Base-by-base conservation (phyloP, 2,888 invertebrate species). In the Mythimna vitellina region DNA sequence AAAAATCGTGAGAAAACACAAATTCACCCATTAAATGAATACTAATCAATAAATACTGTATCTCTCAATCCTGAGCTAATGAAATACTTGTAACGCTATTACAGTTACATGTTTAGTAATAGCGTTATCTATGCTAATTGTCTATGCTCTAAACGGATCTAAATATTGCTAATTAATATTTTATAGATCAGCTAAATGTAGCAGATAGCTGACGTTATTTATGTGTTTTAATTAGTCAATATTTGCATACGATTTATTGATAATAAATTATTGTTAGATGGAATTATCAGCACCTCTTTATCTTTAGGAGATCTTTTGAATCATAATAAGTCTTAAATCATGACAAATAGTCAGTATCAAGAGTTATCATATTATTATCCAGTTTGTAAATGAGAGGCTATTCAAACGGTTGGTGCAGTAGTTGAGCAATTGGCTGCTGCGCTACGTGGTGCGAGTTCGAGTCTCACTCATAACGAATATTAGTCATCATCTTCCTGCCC, bases 131-230 rank as follows among this genome's bases (percentile, higher is more conserved):
- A 73, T 80, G 81, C 65, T 29, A 74, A 68, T 58, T 54, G 62
- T 62, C 61, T 68, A 10, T 53, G 67, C 22, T 46, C 65, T 70
- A 54, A 73, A 73, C 78, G 69, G 58, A 70, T 71, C 61, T 67
- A 22, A 74, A 81, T 81, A 65, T 60, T 35, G 38, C 75, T 81
- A 84, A 83, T 86, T 84, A 81, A 77, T 81, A 78, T 78, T 84
- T 84, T 71, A 86, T 84, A 73, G 69, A 76, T 63, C 65, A 73
- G 57, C 74, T 81, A 68, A 65, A 56, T 75, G 60, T 73, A 57
- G 75, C 71, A 62, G 81, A 75, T 69, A 72, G 20, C 51, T 20
- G 25, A n/a, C 9, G 32, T 60, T 63, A 76, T 85, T 73, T 80
- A 86, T 80, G 84, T 70, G 81, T 54, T 67, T 70, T 49, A 32